phyloP scores from a whole-genome alignment of 92 coral and sea anemone species.

The Umimayanthus kanabou region DNA sequence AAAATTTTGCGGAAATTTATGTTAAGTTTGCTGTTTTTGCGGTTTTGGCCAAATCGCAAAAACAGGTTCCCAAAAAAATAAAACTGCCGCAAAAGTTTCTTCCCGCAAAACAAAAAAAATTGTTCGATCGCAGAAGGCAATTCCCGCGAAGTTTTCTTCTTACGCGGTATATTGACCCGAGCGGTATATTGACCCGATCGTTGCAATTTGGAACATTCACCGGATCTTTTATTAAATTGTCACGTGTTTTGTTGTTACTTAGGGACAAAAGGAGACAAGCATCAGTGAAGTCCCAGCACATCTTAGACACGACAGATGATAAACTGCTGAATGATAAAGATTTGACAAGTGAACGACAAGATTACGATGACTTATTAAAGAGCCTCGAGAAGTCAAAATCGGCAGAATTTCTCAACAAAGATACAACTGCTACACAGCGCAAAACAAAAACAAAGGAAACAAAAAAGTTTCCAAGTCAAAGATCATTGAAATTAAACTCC shows the following conservation, averaged over 20 bases:
- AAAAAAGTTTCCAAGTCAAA: neutral
- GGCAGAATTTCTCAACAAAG: neutral
- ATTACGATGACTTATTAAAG: constrained; percentile 63
- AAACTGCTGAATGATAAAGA: constrained; percentile 12
- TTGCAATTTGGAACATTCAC: no score
- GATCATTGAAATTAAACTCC: neutral
- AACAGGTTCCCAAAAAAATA: no score
- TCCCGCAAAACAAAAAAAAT: no score
- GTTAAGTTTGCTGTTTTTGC: no score
- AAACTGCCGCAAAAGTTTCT: no score
- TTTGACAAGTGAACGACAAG: constrained; percentile 43
- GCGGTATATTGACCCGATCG: no score
- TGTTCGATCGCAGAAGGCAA: no score
- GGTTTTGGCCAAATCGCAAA: no score
- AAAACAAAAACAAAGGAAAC: constrained; percentile 12
- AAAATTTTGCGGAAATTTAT: no score
- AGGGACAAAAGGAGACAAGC: constrained; percentile 42
- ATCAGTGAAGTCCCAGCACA: constrained; percentile 35
- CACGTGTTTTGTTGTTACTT: neutral
- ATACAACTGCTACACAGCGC: neutral
- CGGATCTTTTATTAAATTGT: no score
- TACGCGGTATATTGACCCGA: no score
- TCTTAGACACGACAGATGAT: neutral
- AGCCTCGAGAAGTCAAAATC: constrained; percentile 60
- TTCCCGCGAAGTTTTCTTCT: no score